Percentiles rank a stretch among this genome's conserved stretches.
These are phyloP conservation scores for Xiphophorus couchianus DNA, from an alignment of 2,113 vertebrate species.

Conservation along the genomic window DNA sequence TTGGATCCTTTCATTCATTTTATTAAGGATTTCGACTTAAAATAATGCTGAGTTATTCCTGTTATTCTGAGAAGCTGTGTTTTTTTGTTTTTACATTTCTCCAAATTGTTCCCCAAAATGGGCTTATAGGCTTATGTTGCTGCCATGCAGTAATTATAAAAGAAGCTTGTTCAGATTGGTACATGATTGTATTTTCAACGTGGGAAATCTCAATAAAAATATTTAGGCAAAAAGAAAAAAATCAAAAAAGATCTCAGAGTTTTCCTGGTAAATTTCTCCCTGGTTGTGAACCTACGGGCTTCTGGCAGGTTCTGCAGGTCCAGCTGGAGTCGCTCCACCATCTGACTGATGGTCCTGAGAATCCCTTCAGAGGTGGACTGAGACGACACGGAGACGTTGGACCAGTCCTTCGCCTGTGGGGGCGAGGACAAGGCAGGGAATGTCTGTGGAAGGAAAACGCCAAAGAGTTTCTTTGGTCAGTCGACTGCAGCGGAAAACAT, in stretches of 20 bases:
- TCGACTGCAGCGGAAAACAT: background rate
- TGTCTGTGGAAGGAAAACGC: constrained; percentile 42
- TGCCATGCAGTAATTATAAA: too few species aligned
- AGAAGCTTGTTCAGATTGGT: too few species aligned
- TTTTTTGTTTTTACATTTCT: too few species aligned
- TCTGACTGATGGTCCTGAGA: constrained; percentile 59
- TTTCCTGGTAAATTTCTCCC: background rate
- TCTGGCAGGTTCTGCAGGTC: constrained; percentile 65
- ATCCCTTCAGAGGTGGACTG: constrained; percentile 60
- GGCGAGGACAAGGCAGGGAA: constrained; percentile 52
- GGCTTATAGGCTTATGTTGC: too few species aligned
- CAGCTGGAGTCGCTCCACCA: constrained; percentile 63
- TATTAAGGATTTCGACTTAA: too few species aligned
- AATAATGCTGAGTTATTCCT: too few species aligned
- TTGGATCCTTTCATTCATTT: too few species aligned
- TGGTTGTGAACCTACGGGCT: constrained; percentile 59
- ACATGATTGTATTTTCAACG: too few species aligned
- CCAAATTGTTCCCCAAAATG: too few species aligned
- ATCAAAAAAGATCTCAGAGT: background rate
- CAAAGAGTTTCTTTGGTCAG: background rate
- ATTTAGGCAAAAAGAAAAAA: too few species aligned
- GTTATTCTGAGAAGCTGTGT: too few species aligned
- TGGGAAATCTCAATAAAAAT: too few species aligned
- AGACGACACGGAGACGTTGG: constrained; percentile 56
- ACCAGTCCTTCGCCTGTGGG: constrained; percentile 59